phyloP scores from a whole-genome alignment of 2,113 vertebrate genomes.

The Oenanthe melanoleuca region DNA sequence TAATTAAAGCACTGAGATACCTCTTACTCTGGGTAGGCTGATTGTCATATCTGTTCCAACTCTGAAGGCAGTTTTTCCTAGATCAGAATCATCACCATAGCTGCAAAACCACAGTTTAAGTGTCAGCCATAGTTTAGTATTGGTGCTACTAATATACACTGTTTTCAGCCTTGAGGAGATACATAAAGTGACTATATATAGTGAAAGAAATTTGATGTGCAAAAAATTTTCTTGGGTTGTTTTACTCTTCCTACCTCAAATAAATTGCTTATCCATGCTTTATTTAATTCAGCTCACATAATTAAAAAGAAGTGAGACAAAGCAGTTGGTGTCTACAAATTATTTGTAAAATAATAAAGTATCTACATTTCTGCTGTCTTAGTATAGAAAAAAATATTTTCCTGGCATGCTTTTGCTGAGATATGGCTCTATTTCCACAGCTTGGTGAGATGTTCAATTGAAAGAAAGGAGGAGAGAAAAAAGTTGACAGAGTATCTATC shows the following conservation, averaged over 20 bases:
- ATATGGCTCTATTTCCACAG: background rate
- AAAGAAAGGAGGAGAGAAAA: background rate
- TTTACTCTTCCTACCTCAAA: background rate
- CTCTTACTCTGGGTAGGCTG: background rate
- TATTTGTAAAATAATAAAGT: background rate
- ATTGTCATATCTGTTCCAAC: background rate
- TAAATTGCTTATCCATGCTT: background rate
- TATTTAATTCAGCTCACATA: background rate
- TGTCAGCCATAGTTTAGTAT: background rate
- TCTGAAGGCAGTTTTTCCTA: background rate
- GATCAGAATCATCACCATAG: background rate
- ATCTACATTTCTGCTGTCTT: background rate
- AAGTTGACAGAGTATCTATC: background rate
- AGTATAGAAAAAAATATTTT: background rate
- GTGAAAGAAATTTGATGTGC: background rate
- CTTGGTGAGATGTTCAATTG: background rate
- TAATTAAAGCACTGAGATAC: background rate
- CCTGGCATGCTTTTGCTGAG: background rate
- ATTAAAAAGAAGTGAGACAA: background rate
- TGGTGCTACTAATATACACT: background rate
- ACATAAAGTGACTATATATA: background rate
- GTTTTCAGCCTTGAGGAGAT: background rate
- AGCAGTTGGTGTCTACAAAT: background rate
- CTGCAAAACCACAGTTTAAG: background rate
- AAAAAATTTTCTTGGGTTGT: background rate